Evolutionary conservation across 2,888 invertebrate species (phyloP).

Genomic region (Branchellion lobata): DNA sequence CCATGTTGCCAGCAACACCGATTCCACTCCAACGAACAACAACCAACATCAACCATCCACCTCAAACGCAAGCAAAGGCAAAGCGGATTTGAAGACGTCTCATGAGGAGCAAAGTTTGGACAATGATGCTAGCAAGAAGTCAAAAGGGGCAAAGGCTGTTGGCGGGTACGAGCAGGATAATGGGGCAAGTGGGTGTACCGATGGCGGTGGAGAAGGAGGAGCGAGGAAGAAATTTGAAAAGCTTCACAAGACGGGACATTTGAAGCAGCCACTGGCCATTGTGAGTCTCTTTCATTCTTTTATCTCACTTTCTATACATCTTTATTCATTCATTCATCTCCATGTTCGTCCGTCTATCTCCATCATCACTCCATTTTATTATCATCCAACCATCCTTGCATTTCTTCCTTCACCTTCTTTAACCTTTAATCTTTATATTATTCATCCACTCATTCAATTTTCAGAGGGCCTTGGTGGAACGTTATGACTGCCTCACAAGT

Average conservation of each 20-base stretch:
- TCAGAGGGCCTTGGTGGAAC: not conserved
- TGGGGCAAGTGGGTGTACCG: no score
- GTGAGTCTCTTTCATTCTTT: not conserved
- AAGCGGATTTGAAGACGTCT: not conserved
- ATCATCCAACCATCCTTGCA: no score
- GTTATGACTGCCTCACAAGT: not conserved
- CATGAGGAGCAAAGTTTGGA: not conserved
- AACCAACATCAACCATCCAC: not conserved
- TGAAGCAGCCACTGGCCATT: no score
- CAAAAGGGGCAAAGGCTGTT: not conserved
- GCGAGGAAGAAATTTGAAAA: not conserved
- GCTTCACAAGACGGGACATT: no score
- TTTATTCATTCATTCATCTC: no score
- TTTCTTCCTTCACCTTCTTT: no score
- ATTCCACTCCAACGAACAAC: not conserved
- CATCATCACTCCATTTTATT: no score
- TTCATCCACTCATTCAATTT: not conserved
- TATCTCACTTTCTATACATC: no score
- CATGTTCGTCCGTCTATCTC: no score
- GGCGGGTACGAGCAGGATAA: not conserved
- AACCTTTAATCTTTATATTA: no score
- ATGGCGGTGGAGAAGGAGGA: not conserved
- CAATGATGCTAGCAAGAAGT: constrained; percentile 2
- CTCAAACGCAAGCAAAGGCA: not conserved
- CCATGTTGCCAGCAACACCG: not conserved